A percentile compares a stretch with the other conserved stretches of the same genome.
Conservation (phyloP, 2,888 invertebrate genomes). For the Acleris cristana region DNA sequence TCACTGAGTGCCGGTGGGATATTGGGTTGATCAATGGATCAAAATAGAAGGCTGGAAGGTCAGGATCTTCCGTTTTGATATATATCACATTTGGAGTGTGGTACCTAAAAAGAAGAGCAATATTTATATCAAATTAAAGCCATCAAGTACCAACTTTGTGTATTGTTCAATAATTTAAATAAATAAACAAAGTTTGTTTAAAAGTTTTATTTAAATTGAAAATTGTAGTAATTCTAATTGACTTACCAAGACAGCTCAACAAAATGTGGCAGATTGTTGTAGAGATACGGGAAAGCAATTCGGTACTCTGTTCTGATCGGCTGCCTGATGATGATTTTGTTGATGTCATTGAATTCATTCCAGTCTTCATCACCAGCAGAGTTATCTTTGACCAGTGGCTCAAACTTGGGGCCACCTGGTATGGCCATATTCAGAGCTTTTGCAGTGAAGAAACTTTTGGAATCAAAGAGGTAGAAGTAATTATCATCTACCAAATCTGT, state of each 20-base stretch:
- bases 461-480: slow-evolving; percentile 99
- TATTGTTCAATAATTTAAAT: no score
- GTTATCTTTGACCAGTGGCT: slow-evolving; percentile 98
- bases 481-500: slow-evolving; percentile 99
- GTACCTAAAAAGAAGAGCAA: slow-evolving; percentile 87
- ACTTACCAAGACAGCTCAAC: slow-evolving; percentile 98
- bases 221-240: neutral
- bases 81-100: slow-evolving; percentile 99
- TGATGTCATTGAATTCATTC: slow-evolving; percentile 99
- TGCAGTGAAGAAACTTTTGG: slow-evolving; percentile 99
- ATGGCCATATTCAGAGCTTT: slow-evolving; percentile 99
- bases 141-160: no score
- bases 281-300: slow-evolving; percentile 99
- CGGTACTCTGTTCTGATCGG: slow-evolving; percentile 99
- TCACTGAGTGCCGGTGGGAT: slow-evolving; percentile 95
- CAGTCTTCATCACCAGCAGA: slow-evolving; percentile 99
- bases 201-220: neutral
- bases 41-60: slow-evolving; percentile 99
- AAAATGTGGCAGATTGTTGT: slow-evolving; percentile 99
- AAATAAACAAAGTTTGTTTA: neutral
- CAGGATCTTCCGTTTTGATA: slow-evolving; percentile 99
- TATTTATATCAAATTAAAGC: neutral
- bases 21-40: slow-evolving; percentile 99
- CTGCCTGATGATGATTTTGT: slow-evolving; percentile 99
- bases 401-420: slow-evolving; percentile 99